phyloP scores from a whole-genome alignment of 2,113 vertebrate species.

The Hiodon tergisus region DNA sequence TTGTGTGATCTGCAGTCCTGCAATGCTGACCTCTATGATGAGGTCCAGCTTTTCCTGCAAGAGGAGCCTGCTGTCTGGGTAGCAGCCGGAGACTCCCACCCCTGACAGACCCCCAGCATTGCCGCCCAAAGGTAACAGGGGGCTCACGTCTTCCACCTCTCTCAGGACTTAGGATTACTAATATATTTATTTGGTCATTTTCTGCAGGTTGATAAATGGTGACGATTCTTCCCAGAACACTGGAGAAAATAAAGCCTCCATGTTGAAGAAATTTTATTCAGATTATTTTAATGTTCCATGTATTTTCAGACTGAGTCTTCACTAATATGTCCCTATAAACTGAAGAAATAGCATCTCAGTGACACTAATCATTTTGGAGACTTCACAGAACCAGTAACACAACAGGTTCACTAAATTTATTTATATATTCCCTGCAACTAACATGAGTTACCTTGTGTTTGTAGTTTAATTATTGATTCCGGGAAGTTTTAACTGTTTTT shows the following conservation, averaged over 20 bases:
- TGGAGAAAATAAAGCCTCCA: constrained; percentile 39
- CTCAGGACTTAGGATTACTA: not conserved
- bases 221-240: constrained; percentile 60
- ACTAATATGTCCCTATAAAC: not conserved
- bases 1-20: constrained; percentile 41
- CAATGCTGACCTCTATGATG: constrained; percentile 57
- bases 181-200: constrained; percentile 5
- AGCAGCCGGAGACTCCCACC: no score
- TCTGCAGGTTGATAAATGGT: constrained; percentile 66
- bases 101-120: constrained; percentile 33
- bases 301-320: no score
- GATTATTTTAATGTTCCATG: no score
- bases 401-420: no score
- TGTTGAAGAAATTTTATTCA: no score
- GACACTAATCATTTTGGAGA: not conserved
- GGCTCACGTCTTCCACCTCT: not conserved
- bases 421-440: no score
- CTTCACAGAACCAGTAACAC: not conserved
- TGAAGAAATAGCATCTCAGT: not conserved
- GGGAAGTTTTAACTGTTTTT: no score
- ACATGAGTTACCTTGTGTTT: no score
- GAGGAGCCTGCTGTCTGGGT: constrained; percentile 24
- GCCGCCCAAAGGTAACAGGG: constrained; percentile 41
- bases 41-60: constrained; percentile 45
- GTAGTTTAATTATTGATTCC: no score